Evolutionary conservation across 1,140 invertebrate genomes (phyloP).

Genomic region (Leptinotarsa lineolata): DNA sequence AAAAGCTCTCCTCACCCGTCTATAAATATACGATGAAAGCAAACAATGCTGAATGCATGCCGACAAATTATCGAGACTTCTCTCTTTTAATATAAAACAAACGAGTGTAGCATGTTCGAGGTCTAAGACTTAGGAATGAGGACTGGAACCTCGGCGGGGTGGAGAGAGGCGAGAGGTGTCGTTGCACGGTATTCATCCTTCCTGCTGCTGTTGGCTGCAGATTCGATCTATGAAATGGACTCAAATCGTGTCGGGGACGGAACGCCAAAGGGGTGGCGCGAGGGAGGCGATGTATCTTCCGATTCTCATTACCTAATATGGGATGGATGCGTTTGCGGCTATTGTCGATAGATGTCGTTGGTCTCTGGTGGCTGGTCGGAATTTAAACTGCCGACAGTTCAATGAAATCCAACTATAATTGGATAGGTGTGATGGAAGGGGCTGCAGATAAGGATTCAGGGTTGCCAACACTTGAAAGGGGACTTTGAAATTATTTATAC

Average conservation of each 20-base stretch:
- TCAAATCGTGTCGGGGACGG: background rate
- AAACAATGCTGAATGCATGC: background rate
- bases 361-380: constrained; percentile 2
- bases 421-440: too few relatives aligned
- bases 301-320: constrained; percentile 38
- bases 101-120: constrained; percentile 1
- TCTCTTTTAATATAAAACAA: background rate
- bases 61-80: background rate
- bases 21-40: too few relatives aligned
- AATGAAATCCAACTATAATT: too few relatives aligned
- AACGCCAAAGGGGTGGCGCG: background rate
- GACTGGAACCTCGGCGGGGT: background rate
- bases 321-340: constrained; percentile 29
- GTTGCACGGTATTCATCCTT: constrained; percentile 8
- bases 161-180: constrained; percentile 5
- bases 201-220: background rate
- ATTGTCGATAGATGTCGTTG: constrained; percentile 39
- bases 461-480: too few relatives aligned
- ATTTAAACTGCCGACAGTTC: too few relatives aligned
- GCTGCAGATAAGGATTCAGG: too few relatives aligned
- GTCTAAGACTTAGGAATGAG: background rate
- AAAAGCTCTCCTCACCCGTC: too few relatives aligned
- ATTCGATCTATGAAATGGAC: background rate
- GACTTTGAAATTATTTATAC: too few relatives aligned
- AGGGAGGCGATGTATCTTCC: constrained; percentile 30